These are phyloP conservation scores for Glossosoma conforme DNA, from an alignment of 1,140 invertebrate genomes.

Conservation along the genomic window DNA sequence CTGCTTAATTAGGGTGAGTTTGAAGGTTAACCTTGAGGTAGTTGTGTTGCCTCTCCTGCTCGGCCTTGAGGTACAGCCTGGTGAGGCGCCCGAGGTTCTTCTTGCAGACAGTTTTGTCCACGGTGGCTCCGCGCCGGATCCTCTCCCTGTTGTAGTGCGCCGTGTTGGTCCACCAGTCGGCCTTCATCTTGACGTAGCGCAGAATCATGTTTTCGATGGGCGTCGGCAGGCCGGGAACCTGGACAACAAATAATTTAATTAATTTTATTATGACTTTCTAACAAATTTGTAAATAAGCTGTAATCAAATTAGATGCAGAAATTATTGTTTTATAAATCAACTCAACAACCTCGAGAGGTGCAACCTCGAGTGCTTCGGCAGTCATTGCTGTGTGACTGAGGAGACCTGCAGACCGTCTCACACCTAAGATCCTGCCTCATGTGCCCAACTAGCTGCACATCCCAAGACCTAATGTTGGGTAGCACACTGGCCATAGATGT, in stretches of 20 bases:
- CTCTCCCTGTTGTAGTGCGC: slow-evolving; percentile 99
- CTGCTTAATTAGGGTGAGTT: too few relatives aligned
- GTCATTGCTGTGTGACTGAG: too few relatives aligned
- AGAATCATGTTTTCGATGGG: slow-evolving; percentile 99
- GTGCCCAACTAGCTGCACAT: too few relatives aligned
- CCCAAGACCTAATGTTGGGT: too few relatives aligned
- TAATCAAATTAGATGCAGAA: too few relatives aligned
- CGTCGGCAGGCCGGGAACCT: slow-evolving; percentile 94
- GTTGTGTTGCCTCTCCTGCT: slow-evolving; percentile 99
- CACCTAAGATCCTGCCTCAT: too few relatives aligned
- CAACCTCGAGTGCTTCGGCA: too few relatives aligned
- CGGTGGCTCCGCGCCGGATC: slow-evolving; percentile 87
- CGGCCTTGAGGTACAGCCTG: slow-evolving; percentile 94
- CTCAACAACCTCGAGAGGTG: too few relatives aligned
- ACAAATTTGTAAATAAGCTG: not conserved
- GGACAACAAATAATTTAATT: slow-evolving; percentile 1
- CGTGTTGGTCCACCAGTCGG: slow-evolving; percentile 99
- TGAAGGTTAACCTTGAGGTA: slow-evolving; percentile 74
- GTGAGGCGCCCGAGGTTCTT: slow-evolving; percentile 98
- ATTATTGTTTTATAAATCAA: too few relatives aligned
- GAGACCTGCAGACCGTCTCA: too few relatives aligned
- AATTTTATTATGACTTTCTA: slow-evolving; percentile 1
- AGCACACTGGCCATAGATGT: too few relatives aligned
- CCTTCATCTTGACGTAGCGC: slow-evolving; percentile 99
- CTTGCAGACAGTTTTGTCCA: slow-evolving; percentile 99